phyloP scores from a whole-genome alignment of 2,797 vertebrate genomes.

The Sebastes minor region DNA sequence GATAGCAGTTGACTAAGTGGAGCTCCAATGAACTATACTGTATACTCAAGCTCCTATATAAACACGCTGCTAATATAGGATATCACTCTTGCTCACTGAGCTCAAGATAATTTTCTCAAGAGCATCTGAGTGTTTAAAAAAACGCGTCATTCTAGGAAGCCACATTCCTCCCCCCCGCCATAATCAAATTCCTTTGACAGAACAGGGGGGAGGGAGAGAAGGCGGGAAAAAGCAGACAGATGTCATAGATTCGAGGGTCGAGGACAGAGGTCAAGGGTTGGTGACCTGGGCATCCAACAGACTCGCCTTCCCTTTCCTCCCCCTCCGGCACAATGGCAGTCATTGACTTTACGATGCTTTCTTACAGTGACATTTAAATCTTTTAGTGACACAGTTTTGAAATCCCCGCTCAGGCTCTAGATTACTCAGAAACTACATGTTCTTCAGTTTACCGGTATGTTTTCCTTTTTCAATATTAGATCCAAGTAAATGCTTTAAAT shows the following conservation, averaged over 20 bases:
- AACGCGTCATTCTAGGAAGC: conserved; percentile 23
- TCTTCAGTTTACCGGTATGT: neutral
- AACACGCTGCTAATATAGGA: neutral
- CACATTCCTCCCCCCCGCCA: conserved; percentile 33
- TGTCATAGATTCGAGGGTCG: conserved; percentile 76
- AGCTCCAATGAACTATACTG: neutral
- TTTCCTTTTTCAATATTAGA: neutral
- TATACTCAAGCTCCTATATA: neutral
- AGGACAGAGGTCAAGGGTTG: conserved; percentile 78
- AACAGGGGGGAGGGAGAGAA: conserved; percentile 40
- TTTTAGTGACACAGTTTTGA: conserved; percentile 6
- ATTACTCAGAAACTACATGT: neutral
- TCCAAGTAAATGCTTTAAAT: neutral
- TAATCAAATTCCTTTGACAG: conserved; percentile 61
- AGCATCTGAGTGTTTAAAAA: conserved; percentile 12
- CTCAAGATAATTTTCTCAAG: neutral
- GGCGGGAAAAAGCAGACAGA: conserved; percentile 77
- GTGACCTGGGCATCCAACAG: conserved; percentile 73
- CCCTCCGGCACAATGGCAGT: conserved; percentile 51
- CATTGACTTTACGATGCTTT: conserved; percentile 68
- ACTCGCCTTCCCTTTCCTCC: conserved; percentile 49
- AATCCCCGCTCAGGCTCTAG: neutral
- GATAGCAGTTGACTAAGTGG: neutral
- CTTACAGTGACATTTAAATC: conserved; percentile 57
- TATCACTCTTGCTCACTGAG: neutral